Percentiles rank a stretch among this genome's conserved stretches.
These are phyloP conservation scores for Phthorimaea operculella DNA, from an alignment of 1,140 invertebrate species.

Conservation along the genomic window DNA sequence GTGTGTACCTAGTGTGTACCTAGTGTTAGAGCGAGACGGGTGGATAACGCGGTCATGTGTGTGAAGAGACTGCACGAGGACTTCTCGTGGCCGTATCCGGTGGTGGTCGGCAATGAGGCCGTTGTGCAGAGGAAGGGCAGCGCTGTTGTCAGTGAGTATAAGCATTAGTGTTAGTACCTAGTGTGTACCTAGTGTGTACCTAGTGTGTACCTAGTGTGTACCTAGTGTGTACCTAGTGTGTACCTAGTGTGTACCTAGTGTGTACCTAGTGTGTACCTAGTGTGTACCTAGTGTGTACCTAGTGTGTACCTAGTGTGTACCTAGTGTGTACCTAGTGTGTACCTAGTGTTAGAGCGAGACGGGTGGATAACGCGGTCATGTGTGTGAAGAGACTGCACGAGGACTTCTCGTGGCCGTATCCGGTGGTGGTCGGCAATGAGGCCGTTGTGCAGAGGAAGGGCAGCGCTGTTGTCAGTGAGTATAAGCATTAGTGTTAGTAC, in stretches of 20 bases:
- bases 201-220: too few species aligned
- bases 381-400: conserved; percentile 85
- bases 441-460: conserved; percentile 41
- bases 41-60: conserved; percentile 85
- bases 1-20: too few species aligned
- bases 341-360: conserved; percentile 80
- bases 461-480: conserved; percentile 39
- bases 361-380: conserved; percentile 85
- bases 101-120: conserved; percentile 47
- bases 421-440: conserved; percentile 63
- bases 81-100: conserved; percentile 89
- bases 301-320: too few species aligned
- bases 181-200: too few species aligned
- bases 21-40: conserved; percentile 82
- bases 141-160: conserved; percentile 30
- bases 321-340: too few species aligned
- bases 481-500: too few species aligned
- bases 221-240: too few species aligned
- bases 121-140: conserved; percentile 46
- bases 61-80: conserved; percentile 88
- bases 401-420: conserved; percentile 90
- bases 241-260: too few species aligned
- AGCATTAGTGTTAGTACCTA: too few species aligned
- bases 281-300: too few species aligned
- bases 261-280: too few species aligned